These are phyloP conservation scores for Esox masquinongy DNA, from an alignment of 2,797 vertebrate species.

Conservation along the genomic window DNA sequence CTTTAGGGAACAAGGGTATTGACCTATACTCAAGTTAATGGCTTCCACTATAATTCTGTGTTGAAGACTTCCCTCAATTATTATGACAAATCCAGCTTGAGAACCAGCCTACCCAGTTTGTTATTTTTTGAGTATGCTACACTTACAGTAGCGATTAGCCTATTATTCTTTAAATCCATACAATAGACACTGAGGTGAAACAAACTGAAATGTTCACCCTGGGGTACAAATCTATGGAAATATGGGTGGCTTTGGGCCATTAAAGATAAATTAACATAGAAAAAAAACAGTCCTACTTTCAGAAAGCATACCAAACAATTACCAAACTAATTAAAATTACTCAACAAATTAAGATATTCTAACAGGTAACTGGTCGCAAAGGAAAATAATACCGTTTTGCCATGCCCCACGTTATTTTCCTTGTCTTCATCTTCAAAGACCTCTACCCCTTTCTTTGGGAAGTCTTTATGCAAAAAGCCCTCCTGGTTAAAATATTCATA, in stretches of 20 bases:
- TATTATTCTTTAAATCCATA: too few relatives aligned
- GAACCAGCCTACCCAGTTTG: too few relatives aligned
- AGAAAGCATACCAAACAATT: background rate
- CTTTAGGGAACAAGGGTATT: too few relatives aligned
- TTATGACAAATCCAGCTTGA: too few relatives aligned
- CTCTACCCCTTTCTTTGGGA: conserved; percentile 1
- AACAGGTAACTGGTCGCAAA: background rate
- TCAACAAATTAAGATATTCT: background rate
- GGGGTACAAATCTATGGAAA: too few relatives aligned
- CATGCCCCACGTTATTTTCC: background rate
- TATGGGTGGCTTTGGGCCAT: background rate
- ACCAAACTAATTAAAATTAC: background rate
- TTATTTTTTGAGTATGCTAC: too few relatives aligned
- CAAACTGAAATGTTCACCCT: too few relatives aligned
- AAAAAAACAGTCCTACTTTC: background rate
- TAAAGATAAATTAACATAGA: background rate
- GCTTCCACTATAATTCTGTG: too few relatives aligned
- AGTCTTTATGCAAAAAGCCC: conserved; percentile 1
- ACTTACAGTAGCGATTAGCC: too few relatives aligned
- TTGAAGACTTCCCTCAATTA: too few relatives aligned
- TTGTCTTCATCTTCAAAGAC: background rate
- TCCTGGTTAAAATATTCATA: background rate
- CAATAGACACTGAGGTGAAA: too few relatives aligned
- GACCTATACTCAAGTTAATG: too few relatives aligned
- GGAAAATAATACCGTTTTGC: background rate